Base-by-base conservation (phyloP, 2,113 vertebrate genomes). In the Accipiter cooperii region DNA sequence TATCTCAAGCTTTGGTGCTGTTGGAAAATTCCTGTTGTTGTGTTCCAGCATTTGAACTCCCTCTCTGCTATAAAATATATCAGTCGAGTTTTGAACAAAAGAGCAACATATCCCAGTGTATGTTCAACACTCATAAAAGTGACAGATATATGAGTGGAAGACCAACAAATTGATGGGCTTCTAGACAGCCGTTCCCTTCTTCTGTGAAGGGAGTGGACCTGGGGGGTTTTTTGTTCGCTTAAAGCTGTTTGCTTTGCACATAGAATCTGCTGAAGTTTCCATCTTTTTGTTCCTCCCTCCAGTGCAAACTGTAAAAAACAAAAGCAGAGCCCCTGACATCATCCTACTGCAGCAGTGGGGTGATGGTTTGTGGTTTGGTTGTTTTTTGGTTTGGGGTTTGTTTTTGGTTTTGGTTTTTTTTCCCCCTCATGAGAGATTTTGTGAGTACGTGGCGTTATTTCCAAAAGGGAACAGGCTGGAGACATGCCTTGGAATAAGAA, bases 401-500 rank as follows among this genome's bases (percentile, higher is more conserved):
- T 10, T 51, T 51, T 28, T 21, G 46, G 18, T 10, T 20, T 47
- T 47, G 58, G 6, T 2, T n/a, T 85, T 42, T 26, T 29, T 24
- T 15, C 1, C 6, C 13, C 12, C 38, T 38, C 58, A 57, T 80
- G 52, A 95, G 85, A 61, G 61, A 55, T 82, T 88, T 61, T 6
- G n/a, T 55, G 80, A 93, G 63, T 82, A 87, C 63, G 24, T 29
- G 70, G 76, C 92, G 71, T 70, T 86, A 66, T 66, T 95, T 77
- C 82, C 79, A 93, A 74, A 77, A 90, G 69, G 75, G 55, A 94
- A 61, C 85, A 77, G 90, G 71, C 88, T 96, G 85, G 83, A 20
- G 71, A 92, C 82, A 81, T 93, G 81, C 78, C 79, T 95, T 94
- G 95, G 97, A 95, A 93, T 88, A 74, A 85, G 82, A 58, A 95